Evolutionary conservation across 2,797 vertebrate species (phyloP).

Genomic region (Micrastur ruficollis): DNA sequence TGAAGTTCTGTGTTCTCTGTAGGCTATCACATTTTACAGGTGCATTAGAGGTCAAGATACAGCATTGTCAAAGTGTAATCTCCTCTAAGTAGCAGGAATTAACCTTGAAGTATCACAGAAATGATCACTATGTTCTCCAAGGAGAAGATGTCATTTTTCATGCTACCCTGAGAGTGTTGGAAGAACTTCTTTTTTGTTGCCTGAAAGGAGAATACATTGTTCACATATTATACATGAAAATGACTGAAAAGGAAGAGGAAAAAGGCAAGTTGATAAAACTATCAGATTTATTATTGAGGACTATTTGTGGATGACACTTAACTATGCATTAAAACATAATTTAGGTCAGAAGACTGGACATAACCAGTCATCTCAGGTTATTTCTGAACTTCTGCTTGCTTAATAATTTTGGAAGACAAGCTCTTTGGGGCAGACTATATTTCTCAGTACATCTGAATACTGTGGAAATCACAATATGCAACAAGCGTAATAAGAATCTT

Average conservation of each 20-base stretch:
- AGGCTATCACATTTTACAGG: background rate
- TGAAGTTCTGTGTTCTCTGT: background rate
- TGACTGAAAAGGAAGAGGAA: background rate
- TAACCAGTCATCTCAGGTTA: background rate
- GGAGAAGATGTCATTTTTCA: background rate
- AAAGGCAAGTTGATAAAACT: constrained; percentile 2
- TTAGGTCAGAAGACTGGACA: background rate
- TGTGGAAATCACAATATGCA: background rate
- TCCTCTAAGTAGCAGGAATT: background rate
- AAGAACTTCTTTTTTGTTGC: background rate
- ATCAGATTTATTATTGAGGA: background rate
- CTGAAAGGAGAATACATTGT: background rate
- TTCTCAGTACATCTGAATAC: background rate
- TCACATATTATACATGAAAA: background rate
- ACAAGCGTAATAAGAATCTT: background rate
- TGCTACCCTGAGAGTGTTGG: background rate
- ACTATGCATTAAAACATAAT: background rate
- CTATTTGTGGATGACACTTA: background rate
- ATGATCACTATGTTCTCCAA: background rate
- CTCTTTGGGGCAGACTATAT: background rate
- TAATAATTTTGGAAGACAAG: background rate
- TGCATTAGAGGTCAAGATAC: background rate
- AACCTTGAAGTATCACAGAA: background rate
- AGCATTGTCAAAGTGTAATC: background rate
- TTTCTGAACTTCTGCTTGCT: background rate